These are phyloP conservation scores for Melanerpes formicivorus DNA, from an alignment of 2,113 vertebrate genomes.

Conservation along the genomic window DNA sequence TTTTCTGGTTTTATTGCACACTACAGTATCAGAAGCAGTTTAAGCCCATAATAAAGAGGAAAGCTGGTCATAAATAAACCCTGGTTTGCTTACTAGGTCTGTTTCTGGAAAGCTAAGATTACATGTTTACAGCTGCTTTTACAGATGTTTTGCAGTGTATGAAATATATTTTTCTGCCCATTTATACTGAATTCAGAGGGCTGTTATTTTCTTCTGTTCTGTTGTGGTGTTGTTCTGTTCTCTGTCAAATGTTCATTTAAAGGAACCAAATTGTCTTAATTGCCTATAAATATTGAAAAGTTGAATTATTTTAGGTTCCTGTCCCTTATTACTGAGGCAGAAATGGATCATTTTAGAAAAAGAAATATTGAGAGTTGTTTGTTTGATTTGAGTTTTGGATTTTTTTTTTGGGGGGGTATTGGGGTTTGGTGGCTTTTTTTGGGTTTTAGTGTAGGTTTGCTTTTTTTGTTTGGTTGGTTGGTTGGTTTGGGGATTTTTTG, in stretches of 20 bases:
- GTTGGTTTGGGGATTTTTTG: too few relatives aligned
- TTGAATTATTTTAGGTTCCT: not conserved
- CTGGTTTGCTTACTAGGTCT: not conserved
- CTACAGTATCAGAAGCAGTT: not conserved
- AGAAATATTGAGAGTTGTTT: not conserved
- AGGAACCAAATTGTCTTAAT: not conserved
- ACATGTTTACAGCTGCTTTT: not conserved
- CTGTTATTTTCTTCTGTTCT: not conserved
- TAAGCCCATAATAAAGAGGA: not conserved
- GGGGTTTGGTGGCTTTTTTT: accelerated
- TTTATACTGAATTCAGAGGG: not conserved
- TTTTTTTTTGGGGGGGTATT: too few relatives aligned
- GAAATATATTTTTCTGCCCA: not conserved
- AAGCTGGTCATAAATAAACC: not conserved
- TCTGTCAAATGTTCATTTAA: not conserved
- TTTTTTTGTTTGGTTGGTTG: too few relatives aligned
- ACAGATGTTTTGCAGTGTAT: not conserved
- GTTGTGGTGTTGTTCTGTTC: not conserved
- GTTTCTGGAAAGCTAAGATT: not conserved
- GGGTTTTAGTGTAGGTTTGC: too few relatives aligned
- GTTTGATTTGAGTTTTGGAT: too few relatives aligned
- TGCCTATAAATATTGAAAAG: not conserved
- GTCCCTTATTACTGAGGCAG: not conserved
- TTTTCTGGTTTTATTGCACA: not conserved
- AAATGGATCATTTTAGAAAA: not conserved